Evolutionary conservation across 1,140 invertebrate species (phyloP), one percentile per base, ranked within the genome.

Genomic region (Trachymyrmex cornetzi): DNA sequence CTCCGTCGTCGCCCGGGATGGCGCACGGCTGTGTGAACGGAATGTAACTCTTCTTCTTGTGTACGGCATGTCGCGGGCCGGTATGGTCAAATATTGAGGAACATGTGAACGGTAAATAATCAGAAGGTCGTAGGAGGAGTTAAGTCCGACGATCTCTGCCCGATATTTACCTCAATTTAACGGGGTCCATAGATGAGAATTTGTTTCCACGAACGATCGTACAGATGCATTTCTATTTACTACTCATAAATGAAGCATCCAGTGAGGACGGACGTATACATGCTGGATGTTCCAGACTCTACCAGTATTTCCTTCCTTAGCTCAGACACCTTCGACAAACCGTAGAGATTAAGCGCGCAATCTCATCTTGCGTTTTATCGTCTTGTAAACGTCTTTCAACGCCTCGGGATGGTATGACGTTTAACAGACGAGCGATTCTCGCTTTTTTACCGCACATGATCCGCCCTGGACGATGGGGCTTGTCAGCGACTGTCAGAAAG

Each of bases 21-120:
- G 66, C 48, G 44, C 44, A 9, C 16, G 66, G 22, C 24, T 72
- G 55, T 61, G 19, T 44, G 72, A 75, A 74, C 69, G 59, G 77
- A 64, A 86, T 50, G 44, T 79, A 84, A 90, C 79, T 84, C 64
- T 66, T 81, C 38, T 24, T 24, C 74, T 64, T 77, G 38, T 84
- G 77, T 55, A 55, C 34, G 67, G 16, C 38, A 14, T 27, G 34
- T 74, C 57, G 55, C 48, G 66, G 55, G 38, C 27, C 64, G 55
- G 67, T 24, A 19, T 75, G 69, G 69, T 84, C 80, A 84, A 84
- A 84, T 84, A 90, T 90, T 79, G 53, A 87, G 80, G 80, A 89
- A 85, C 89, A 89, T 89, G 89, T 89, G 89, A 90, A 90, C 48
- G 85, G 89, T 87, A 89, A 90, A 90, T 84, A 89, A 88, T 89